A percentile compares a stretch with the other conserved stretches of the same genome.
Conservation (phyloP, 2,113 vertebrate genomes). For the Zingel zingel region DNA sequence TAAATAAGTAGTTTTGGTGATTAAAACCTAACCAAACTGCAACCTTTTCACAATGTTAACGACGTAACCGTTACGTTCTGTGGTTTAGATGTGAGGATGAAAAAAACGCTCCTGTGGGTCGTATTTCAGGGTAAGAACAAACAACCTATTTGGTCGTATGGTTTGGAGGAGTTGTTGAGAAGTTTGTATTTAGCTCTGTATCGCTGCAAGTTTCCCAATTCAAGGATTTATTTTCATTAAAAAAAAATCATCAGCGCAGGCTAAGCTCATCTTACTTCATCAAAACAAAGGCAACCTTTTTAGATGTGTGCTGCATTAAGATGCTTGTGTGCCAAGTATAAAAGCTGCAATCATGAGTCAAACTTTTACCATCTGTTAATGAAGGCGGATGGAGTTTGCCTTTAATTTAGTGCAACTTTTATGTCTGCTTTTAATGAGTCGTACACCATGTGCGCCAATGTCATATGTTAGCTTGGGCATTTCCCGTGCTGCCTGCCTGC, state of each 20-base stretch:
- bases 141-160: no score
- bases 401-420: slow-evolving; percentile 80
- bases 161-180: no score
- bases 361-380: slow-evolving; percentile 78
- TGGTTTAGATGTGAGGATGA: no score
- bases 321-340: slow-evolving; percentile 33
- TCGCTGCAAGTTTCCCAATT: background rate
- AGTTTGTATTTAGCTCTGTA: background rate
- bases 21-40: no score
- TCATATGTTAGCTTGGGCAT: slow-evolving; percentile 60
- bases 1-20: no score
- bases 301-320: slow-evolving; percentile 18
- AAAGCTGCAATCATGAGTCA: slow-evolving; percentile 63
- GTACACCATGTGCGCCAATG: slow-evolving; percentile 68
- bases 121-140: no score
- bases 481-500: slow-evolving; percentile 65
- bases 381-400: slow-evolving; percentile 70
- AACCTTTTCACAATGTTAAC: no score
- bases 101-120: no score
- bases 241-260: background rate
- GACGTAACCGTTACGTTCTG: no score
- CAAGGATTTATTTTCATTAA: background rate
- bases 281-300: slow-evolving; percentile 16
- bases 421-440: slow-evolving; percentile 76
- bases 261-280: background rate